Evolutionary conservation across 2,888 invertebrate species (phyloP).

Genomic region (Andrena trimmerana): DNA sequence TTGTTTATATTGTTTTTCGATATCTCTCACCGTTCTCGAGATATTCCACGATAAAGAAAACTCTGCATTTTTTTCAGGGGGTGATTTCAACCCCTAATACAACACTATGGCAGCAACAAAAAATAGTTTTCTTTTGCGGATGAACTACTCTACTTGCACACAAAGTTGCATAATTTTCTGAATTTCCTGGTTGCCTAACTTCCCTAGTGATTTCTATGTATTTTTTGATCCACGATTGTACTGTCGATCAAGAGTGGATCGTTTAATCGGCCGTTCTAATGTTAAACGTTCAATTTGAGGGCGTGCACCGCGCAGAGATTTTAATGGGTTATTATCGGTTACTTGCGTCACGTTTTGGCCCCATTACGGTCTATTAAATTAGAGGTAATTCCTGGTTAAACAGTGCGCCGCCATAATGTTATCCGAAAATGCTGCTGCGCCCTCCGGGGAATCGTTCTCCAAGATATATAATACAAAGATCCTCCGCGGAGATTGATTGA

Average conservation of each 20-base stretch:
- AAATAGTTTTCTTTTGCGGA: too few species aligned
- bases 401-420: conserved; percentile 53
- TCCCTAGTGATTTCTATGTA: neutral
- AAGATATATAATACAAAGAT: too few species aligned
- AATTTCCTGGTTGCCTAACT: neutral
- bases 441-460: conserved; percentile 4
- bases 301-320: conserved; percentile 50
- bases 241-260: neutral
- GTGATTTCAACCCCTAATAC: too few species aligned
- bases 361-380: conserved; percentile 68
- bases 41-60: too few species aligned
- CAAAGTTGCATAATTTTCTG: too few species aligned
- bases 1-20: too few species aligned
- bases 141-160: too few species aligned
- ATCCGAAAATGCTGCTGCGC: conserved; percentile 38
- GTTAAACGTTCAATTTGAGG: conserved; percentile 53
- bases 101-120: too few species aligned
- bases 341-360: conserved; percentile 66
- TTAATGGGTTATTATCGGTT: conserved; percentile 66
- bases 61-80: too few species aligned
- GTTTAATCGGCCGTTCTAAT: conserved; percentile 37
- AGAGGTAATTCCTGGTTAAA: conserved; percentile 65
- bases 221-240: neutral
- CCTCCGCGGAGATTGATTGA: too few species aligned
- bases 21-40: too few species aligned